These are phyloP conservation scores for Ia io DNA, from an alignment of 2,113 vertebrate species.

Conservation along the genomic window DNA sequence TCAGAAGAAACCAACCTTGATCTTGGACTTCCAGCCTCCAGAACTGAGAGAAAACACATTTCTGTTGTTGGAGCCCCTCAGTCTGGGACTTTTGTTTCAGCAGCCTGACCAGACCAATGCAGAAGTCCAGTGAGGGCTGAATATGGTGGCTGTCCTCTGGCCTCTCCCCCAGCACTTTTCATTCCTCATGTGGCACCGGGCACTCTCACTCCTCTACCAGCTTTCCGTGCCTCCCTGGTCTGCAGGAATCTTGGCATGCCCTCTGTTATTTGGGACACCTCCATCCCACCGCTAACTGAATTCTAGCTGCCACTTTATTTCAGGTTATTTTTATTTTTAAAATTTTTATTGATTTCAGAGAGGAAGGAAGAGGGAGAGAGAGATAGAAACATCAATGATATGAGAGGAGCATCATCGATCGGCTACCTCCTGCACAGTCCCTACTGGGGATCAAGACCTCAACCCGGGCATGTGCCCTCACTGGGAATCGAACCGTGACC, in stretches of 20 bases:
- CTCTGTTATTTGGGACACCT: neutral
- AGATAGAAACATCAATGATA: too few relatives aligned
- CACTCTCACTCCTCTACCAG: neutral
- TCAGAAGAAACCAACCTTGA: neutral
- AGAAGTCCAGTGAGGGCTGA: neutral
- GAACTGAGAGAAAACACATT: neutral
- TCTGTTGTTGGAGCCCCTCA: neutral
- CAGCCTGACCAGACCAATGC: too few relatives aligned
- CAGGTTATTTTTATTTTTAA: neutral
- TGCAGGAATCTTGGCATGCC: neutral
- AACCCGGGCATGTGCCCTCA: too few relatives aligned
- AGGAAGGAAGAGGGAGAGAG: too few relatives aligned
- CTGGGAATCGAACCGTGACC: too few relatives aligned
- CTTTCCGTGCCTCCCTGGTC: neutral
- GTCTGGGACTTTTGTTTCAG: neutral
- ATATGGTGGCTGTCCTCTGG: neutral
- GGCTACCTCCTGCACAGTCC: too few relatives aligned
- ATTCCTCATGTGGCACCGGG: neutral
- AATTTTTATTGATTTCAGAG: too few relatives aligned
- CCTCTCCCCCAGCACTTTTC: neutral
- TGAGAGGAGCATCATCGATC: too few relatives aligned
- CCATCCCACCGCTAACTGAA: neutral
- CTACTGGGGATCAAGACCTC: too few relatives aligned
- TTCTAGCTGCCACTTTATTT: neutral
- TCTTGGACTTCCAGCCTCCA: neutral